These are phyloP conservation scores for Avahi laniger DNA, from an alignment of 2,797 vertebrate genomes.

Conservation along the genomic window DNA sequence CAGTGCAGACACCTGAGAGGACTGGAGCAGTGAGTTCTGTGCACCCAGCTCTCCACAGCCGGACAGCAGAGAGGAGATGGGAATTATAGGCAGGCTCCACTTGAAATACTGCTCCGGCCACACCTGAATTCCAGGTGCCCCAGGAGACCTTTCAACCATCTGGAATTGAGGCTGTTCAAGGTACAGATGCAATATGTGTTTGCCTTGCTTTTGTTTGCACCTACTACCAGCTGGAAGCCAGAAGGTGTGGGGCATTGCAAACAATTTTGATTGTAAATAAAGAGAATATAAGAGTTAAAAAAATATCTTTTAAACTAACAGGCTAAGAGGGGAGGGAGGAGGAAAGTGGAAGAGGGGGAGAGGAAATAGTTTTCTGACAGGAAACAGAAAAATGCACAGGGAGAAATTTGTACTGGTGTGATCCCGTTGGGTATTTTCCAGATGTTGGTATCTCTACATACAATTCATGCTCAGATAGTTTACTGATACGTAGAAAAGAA, in stretches of 20 bases:
- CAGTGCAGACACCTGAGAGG: neutral
- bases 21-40: neutral
- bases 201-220: constrained; percentile 69
- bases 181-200: constrained; percentile 51
- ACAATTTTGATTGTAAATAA: constrained; percentile 62
- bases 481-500: neutral
- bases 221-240: constrained; percentile 67
- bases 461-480: neutral
- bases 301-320: neutral
- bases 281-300: constrained; percentile 54
- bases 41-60: neutral
- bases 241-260: constrained; percentile 51
- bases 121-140: constrained; percentile 48
- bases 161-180: constrained; percentile 59
- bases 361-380: constrained; percentile 1
- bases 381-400: neutral
- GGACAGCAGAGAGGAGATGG: neutral
- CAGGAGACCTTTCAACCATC: constrained; percentile 62
- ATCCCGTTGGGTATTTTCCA: neutral
- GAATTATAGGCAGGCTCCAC: neutral
- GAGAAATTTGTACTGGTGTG: neutral
- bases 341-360: neutral
- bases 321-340: too few relatives aligned
- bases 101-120: constrained; percentile 42
- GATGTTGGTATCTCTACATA: neutral